Percentiles rank a stretch among this genome's conserved stretches.
These are phyloP conservation scores for Parotocinclus haroldoi DNA, from an alignment of 2,797 vertebrate species.

Conservation along the genomic window DNA sequence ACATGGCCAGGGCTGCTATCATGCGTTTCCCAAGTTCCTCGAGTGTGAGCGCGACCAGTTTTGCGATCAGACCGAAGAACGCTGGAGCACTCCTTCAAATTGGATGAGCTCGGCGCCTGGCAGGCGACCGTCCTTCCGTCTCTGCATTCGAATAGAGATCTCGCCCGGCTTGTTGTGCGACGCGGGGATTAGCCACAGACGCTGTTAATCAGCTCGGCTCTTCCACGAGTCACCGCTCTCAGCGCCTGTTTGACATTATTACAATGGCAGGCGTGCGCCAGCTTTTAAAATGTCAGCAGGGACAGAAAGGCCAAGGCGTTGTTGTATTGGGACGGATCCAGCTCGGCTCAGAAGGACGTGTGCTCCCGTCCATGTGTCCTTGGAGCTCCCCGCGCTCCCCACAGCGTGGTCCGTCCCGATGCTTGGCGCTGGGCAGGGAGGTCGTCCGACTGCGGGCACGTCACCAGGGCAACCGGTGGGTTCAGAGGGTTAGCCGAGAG, in stretches of 20 bases:
- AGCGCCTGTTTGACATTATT: conserved; percentile 37
- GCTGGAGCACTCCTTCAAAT: no score
- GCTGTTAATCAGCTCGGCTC: conserved; percentile 32
- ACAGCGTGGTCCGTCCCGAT: not conserved
- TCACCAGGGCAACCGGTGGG: conserved; percentile 44
- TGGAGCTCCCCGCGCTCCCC: not conserved
- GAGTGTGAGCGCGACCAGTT: no score
- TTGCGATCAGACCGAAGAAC: no score
- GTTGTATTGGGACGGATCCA: conserved; percentile 24
- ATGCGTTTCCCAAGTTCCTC: no score
- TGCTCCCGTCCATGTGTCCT: conserved; percentile 6
- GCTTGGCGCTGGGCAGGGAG: not conserved
- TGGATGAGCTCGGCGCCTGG: not conserved
- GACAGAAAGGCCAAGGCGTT: conserved; percentile 39
- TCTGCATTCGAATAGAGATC: conserved; percentile 33
- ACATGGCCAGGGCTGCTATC: no score
- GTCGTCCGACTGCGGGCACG: conserved; percentile 32
- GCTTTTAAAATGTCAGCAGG: conserved; percentile 45
- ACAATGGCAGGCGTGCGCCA: conserved; percentile 27
- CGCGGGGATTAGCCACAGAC: conserved; percentile 33
- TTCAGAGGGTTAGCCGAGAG: conserved; percentile 42
- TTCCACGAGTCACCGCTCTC: conserved; percentile 10
- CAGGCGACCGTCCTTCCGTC: conserved; percentile 3
- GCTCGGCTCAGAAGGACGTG: not conserved
- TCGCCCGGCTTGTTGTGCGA: conserved; percentile 15